Evolutionary conservation across 2,113 vertebrate genomes (phyloP).

Genomic region (Corapipo altera): DNA sequence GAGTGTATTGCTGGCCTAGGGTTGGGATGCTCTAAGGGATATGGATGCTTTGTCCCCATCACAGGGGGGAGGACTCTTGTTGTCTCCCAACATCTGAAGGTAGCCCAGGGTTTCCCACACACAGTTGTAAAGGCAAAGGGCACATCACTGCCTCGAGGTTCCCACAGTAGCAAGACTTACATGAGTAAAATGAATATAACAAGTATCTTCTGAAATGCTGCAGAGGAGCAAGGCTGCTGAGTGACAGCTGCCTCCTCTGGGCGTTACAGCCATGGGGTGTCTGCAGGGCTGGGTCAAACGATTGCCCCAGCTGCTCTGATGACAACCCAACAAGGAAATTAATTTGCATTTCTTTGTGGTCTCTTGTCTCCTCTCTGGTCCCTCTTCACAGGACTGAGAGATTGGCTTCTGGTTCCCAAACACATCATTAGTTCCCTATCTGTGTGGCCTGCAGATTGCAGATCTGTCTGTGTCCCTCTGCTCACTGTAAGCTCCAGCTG

Average conservation of each 20-base stretch:
- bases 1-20: not conserved
- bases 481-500: not conserved
- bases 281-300: not conserved
- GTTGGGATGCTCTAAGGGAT: not conserved
- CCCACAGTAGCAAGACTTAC: not conserved
- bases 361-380: not conserved
- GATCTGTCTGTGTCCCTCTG: not conserved
- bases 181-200: fast-evolving
- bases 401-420: not conserved
- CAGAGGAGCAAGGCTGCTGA: not conserved
- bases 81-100: not conserved
- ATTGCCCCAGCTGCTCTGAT: fast-evolving
- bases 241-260: not conserved
- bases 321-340: not conserved
- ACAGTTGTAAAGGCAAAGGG: not conserved
- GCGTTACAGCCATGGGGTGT: not conserved
- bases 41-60: not conserved
- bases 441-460: not conserved
- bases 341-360: not conserved
- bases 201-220: not conserved
- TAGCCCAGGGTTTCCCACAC: not conserved
- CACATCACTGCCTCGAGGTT: fast-evolving
- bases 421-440: not conserved
- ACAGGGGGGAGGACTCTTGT: fast-evolving
- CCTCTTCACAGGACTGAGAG: not conserved